Evolutionary conservation across 2,888 invertebrate genomes (phyloP).

Genomic region (Cataglyphis livida): DNA sequence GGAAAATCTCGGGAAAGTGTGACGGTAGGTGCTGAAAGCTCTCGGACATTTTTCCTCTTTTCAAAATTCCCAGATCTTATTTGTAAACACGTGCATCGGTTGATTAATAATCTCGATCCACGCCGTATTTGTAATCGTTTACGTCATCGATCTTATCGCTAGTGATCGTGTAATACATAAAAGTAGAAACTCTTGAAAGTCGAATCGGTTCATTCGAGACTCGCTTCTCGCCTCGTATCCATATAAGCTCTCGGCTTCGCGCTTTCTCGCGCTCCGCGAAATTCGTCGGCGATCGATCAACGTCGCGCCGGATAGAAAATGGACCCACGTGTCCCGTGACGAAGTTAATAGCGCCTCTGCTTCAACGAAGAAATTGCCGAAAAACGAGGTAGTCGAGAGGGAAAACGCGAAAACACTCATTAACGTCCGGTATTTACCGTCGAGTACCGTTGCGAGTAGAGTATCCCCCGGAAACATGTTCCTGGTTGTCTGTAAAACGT

Average conservation of each 20-base stretch:
- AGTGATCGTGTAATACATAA: neutral
- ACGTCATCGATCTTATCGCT: neutral
- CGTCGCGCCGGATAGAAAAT: constrained; percentile 68
- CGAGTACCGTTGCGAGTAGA: neutral
- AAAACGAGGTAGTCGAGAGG: constrained; percentile 61
- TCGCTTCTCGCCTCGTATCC: constrained; percentile 4
- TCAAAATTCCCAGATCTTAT: neutral
- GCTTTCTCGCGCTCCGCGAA: constrained; percentile 55
- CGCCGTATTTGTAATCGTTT: constrained; percentile 8
- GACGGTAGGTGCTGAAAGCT: neutral
- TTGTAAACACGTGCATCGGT: neutral
- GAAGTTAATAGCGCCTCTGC: constrained; percentile 70
- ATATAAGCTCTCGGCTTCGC: constrained; percentile 26
- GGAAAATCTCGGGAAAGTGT: neutral
- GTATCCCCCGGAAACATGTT: constrained; percentile 5
- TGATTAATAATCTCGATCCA: neutral
- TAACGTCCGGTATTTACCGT: constrained; percentile 66
- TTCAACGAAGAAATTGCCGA: constrained; percentile 66
- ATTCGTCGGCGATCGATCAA: constrained; percentile 74
- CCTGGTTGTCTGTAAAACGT: constrained; percentile 1
- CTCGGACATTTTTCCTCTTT: neutral
- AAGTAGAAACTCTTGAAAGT: constrained; percentile 18
- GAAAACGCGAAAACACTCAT: constrained; percentile 72
- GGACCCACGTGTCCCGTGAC: constrained; percentile 73
- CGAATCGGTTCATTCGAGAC: constrained; percentile 46